Conservation (phyloP, 2,888 invertebrate species). For the Mystacides longicornis region DNA sequence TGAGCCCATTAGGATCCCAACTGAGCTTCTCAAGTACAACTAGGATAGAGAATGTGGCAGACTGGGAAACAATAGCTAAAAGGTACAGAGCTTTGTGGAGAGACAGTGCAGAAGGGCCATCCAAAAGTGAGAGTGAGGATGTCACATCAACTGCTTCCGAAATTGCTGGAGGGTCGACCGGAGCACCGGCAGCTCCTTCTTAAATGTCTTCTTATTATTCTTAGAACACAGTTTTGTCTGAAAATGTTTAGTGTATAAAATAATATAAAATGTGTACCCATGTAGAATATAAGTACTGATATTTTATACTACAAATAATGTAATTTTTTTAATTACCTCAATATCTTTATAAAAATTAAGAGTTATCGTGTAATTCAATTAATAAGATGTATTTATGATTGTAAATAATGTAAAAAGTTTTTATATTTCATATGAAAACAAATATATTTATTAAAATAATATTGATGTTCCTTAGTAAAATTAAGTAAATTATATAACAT, state of each 20-base stretch:
- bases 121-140: constrained; percentile 35
- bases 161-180: constrained; percentile 8
- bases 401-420: too few species aligned
- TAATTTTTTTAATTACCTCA: too few species aligned
- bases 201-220: too few species aligned
- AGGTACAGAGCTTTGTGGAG: constrained; percentile 71
- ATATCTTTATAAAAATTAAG: too few species aligned
- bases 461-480: neutral
- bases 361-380: too few species aligned
- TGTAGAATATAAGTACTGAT: too few species aligned
- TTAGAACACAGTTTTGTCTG: too few species aligned
- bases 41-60: constrained; percentile 81
- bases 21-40: constrained; percentile 72
- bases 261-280: too few species aligned
- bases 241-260: too few species aligned
- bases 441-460: neutral
- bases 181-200: neutral
- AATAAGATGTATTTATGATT: too few species aligned
- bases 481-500: neutral
- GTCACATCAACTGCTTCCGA: constrained; percentile 42
- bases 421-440: too few species aligned
- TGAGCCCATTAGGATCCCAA: constrained; percentile 79
- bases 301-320: too few species aligned
- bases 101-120: constrained; percentile 34
- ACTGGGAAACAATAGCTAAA: constrained; percentile 86